Evolutionary conservation across 2,888 invertebrate genomes (phyloP), one percentile per base, ranked within the genome.

Genomic region (Gastrophysa polygoni): DNA sequence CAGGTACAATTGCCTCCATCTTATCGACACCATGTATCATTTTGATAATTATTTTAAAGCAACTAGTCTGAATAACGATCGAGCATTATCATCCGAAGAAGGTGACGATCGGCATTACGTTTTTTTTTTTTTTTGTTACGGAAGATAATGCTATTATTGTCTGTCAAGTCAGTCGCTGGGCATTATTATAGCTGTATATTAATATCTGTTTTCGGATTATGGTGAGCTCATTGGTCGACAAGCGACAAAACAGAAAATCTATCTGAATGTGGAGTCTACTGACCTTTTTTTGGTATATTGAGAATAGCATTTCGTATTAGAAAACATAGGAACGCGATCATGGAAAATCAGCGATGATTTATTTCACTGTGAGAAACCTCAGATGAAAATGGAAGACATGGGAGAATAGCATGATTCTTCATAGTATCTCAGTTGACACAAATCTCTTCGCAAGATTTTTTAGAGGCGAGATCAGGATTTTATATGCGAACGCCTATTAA

Each of bases 21-120:
- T 59, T 63, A 59, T 62, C 51, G 54, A 24, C 44, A 29, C 50
- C 60, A 49, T 54, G 28, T 52, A 64, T 64, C 57, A 64, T 57
- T 58, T 57, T 49, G 61, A 64, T 61, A 57, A 64, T 54, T 49
- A 63, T 59, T 59, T 56, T 47, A 34, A 34, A 51, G 1, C 20
- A 8, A 46, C 21, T 56, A 46, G 44, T 50, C 17, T 50, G 55
- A 54, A 63, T 55, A 54, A 58, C 55, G 54, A 52, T 43, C 29
- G 34, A 57, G 52, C 44, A 47, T 54, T 54, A 16, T 1, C 16
- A 7, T 16, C 24, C 21, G 54, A 54, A 54, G 43, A 43, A 7
- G 54, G 54, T 24, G 18, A 16, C 43, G n/a, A 21, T 21, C n/a
- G 43, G 11, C 54, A 54, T 43, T 24, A 54, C 34, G n/a, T 32